phyloP scores from a whole-genome alignment of 2,888 invertebrate species.

The Tiphia femorata region DNA sequence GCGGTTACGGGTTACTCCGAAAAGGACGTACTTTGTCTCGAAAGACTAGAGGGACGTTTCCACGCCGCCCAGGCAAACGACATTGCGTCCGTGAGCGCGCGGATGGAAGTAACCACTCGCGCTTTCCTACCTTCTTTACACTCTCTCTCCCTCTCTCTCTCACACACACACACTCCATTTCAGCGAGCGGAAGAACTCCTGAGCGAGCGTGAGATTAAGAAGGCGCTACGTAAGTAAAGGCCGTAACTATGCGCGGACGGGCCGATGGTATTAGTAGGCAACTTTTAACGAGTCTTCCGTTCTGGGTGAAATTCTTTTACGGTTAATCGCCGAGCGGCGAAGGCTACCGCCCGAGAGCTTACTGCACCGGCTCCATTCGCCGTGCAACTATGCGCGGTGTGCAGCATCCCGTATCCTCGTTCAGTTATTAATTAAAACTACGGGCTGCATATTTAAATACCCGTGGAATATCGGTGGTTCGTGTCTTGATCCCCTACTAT shows the following conservation, averaged over 20 bases:
- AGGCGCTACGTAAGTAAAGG: background rate
- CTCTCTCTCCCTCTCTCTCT: background rate
- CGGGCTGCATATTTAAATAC: too few relatives aligned
- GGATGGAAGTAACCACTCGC: background rate
- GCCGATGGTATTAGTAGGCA: background rate
- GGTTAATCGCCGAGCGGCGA: too few relatives aligned
- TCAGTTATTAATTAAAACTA: too few relatives aligned
- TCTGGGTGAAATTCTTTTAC: background rate
- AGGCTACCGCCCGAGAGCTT: too few relatives aligned
- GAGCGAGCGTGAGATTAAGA: background rate
- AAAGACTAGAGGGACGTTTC: constrained; percentile 1
- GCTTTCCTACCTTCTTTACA: background rate
- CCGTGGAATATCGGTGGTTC: too few relatives aligned
- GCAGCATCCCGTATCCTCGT: too few relatives aligned
- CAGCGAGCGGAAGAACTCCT: too few relatives aligned
- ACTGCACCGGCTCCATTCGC: too few relatives aligned
- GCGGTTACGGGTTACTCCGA: background rate
- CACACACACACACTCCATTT: too few relatives aligned
- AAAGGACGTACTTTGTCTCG: constrained; percentile 12
- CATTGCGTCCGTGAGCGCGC: too few relatives aligned
- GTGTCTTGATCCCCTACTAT: too few relatives aligned
- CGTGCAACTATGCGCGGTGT: too few relatives aligned
- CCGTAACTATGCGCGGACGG: background rate
- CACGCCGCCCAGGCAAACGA: constrained; percentile 9
- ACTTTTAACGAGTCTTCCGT: background rate